phyloP scores from a whole-genome alignment of 2,888 invertebrate species.

The Herminia tarsipennalis region DNA sequence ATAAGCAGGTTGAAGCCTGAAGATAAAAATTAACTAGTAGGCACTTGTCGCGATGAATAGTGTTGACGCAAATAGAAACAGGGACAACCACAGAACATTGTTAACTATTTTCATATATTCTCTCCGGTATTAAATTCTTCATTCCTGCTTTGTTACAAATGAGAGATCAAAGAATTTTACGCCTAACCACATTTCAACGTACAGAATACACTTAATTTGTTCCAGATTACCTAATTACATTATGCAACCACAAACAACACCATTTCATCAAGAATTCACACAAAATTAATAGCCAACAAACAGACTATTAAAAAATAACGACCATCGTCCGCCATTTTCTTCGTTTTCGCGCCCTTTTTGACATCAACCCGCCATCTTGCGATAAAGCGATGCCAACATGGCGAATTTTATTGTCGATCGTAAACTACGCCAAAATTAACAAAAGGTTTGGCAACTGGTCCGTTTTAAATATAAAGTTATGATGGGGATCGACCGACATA shows the following conservation, averaged over 20 bases:
- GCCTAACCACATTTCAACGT: background rate
- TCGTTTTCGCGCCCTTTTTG: conserved; percentile 66
- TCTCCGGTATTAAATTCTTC: too few relatives aligned
- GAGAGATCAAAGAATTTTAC: background rate
- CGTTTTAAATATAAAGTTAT: conserved; percentile 76
- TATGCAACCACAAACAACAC: conserved; percentile 10
- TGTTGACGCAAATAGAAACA: too few relatives aligned
- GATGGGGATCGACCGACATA: conserved; percentile 56
- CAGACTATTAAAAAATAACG: conserved; percentile 61
- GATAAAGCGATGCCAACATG: conserved; percentile 66
- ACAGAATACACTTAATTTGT: conserved; percentile 1
- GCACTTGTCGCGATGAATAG: too few relatives aligned
- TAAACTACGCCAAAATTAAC: conserved; percentile 80
- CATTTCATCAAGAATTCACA: conserved; percentile 35
- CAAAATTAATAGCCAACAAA: conserved; percentile 54
- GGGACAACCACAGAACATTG: too few relatives aligned
- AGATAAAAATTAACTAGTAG: too few relatives aligned
- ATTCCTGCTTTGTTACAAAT: too few relatives aligned
- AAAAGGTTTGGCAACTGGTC: conserved; percentile 77
- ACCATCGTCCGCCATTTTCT: conserved; percentile 48
- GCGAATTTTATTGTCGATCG: conserved; percentile 68
- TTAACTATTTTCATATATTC: too few relatives aligned
- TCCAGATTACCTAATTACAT: conserved; percentile 16
- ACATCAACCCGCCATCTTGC: conserved; percentile 63
- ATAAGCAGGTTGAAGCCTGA: too few relatives aligned